A percentile compares a stretch with the other conserved stretches of the same genome.
phyloP scores from a whole-genome alignment of 2,797 vertebrate species.

The Cyprinodon diabolis region DNA sequence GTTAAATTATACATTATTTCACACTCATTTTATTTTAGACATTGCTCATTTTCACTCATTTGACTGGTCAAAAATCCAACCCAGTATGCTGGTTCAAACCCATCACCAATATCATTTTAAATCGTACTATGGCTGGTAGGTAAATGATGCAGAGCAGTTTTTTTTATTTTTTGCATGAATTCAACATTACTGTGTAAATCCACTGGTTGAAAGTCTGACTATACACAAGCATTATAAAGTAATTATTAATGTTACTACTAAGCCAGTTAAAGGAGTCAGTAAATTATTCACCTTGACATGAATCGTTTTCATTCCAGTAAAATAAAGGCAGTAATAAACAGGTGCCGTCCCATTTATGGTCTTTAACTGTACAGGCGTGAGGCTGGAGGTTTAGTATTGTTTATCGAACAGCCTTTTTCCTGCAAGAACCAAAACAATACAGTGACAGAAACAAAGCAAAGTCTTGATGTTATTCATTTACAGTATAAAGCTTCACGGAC shows the following conservation, averaged over 20 bases:
- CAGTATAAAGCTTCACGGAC: background rate
- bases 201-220: background rate
- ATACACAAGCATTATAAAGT: background rate
- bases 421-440: slow-evolving; percentile 2
- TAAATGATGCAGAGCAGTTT: background rate
- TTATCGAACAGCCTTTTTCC: slow-evolving; percentile 35
- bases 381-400: slow-evolving; percentile 4
- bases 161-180: background rate
- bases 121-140: background rate
- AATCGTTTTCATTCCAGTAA: background rate
- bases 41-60: no score
- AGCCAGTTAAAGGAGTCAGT: background rate
- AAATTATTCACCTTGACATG: background rate
- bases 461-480: background rate
- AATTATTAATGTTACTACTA: background rate
- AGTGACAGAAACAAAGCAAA: background rate
- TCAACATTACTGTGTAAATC: background rate
- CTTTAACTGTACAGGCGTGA: background rate
- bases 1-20: no score
- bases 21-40: no score
- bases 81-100: background rate
- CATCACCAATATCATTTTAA: background rate
- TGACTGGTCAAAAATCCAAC: no score
- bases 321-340: slow-evolving; percentile 1
- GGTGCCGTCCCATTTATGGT: background rate